These are phyloP conservation scores for Caenorhabditis angaria DNA, from an alignment of 2,888 invertebrate species.

Conservation along the genomic window DNA sequence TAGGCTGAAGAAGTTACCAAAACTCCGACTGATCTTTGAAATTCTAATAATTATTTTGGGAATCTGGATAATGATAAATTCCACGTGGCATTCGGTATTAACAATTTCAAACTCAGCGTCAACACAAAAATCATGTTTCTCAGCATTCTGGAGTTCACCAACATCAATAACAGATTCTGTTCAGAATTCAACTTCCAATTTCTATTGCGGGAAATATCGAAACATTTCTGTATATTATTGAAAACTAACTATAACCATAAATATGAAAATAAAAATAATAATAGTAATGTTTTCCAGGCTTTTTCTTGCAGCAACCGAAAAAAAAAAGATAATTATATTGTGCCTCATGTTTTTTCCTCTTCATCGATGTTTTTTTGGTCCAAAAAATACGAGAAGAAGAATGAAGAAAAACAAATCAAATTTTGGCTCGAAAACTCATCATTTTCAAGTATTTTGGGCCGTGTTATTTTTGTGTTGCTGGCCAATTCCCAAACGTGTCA, in stretches of 20 bases:
- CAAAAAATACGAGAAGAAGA: not conserved
- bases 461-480: not conserved
- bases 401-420: not conserved
- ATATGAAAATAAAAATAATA: not conserved
- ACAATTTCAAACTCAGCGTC: slow-evolving; percentile 28
- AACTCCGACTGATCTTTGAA: slow-evolving; percentile 6
- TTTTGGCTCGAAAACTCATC: not conserved
- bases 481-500: too few relatives aligned
- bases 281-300: not conserved
- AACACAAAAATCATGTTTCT: slow-evolving; percentile 27
- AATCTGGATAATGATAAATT: slow-evolving; percentile 29
- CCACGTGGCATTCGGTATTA: slow-evolving; percentile 29
- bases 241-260: too few relatives aligned
- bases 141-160: not conserved
- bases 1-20: slow-evolving; percentile 7
- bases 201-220: not conserved
- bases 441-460: not conserved
- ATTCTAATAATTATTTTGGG: not conserved
- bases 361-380: slow-evolving; percentile 10
- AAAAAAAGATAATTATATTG: not conserved
- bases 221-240: not conserved
- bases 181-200: not conserved
- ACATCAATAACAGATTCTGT: not conserved
- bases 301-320: not conserved
- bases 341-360: not conserved